These are phyloP conservation scores for Meloe dianella DNA, from an alignment of 2,888 invertebrate species.

Conservation along the genomic window DNA sequence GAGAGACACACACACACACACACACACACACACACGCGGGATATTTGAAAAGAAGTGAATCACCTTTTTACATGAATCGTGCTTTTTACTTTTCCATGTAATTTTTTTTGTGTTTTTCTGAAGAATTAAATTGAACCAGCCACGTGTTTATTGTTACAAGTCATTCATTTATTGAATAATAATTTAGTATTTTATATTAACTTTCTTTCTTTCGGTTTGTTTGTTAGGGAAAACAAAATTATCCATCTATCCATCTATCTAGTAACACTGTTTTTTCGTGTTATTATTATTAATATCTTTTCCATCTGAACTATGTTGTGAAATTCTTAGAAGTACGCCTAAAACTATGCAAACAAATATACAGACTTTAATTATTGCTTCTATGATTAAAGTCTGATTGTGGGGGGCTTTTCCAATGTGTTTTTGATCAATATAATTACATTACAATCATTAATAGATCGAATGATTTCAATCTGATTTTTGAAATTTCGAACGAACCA, in stretches of 20 bases:
- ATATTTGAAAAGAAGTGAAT: conserved; percentile 42
- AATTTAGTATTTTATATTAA: background rate
- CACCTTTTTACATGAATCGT: conserved; percentile 47
- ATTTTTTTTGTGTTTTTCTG: background rate
- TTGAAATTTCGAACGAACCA: no score
- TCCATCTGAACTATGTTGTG: background rate
- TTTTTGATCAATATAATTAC: conserved; percentile 12
- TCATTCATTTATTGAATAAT: background rate
- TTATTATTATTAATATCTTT: background rate
- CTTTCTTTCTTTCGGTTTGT: no score
- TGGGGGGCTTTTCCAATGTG: conserved; percentile 7
- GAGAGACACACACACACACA: no score
- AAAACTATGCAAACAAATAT: background rate
- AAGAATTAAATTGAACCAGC: background rate
- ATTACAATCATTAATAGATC: conserved; percentile 1
- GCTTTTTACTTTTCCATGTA: conserved; percentile 13
- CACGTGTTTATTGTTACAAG: conserved; percentile 4
- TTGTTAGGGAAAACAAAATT: no score
- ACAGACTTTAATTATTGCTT: background rate
- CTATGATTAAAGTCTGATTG: background rate
- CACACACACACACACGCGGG: no score
- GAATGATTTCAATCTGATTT: background rate
- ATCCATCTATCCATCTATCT: no score
- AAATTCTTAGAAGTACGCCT: background rate
- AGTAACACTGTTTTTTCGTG: no score